Conservation (phyloP, 2,797 vertebrate species). For the Sebastiscus tertius region DNA sequence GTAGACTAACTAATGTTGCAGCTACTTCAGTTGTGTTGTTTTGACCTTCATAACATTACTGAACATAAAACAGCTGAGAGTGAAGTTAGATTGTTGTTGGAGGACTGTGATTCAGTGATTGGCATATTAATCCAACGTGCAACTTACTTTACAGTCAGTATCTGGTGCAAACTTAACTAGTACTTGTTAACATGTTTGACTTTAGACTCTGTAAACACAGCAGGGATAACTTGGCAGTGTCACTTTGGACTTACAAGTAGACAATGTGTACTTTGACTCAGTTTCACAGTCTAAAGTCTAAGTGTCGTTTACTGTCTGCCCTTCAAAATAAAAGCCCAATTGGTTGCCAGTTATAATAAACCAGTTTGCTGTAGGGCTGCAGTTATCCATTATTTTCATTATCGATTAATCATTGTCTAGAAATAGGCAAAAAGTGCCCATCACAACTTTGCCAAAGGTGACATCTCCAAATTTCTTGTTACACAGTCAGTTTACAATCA, state of each 20-base stretch:
- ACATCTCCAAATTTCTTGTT: background rate
- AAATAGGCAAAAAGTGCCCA: background rate
- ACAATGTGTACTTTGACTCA: background rate
- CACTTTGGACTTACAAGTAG: background rate
- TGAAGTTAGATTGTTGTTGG: background rate
- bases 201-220: background rate
- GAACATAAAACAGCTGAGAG: background rate
- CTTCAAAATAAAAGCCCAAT: background rate
- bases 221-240: no score
- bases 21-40: background rate
- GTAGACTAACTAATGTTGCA: background rate
- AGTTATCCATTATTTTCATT: background rate
- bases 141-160: background rate
- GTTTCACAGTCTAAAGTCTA: conserved; percentile 26
- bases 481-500: background rate
- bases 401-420: background rate
- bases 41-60: background rate
- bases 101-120: background rate
- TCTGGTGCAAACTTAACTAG: background rate
- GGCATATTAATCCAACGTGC: background rate
- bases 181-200: no score
- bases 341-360: background rate
- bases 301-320: background rate
- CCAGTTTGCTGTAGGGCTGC: background rate
- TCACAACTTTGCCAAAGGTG: background rate